Evolutionary conservation across 2,113 vertebrate genomes (phyloP).

Genomic region (Rana temporaria): DNA sequence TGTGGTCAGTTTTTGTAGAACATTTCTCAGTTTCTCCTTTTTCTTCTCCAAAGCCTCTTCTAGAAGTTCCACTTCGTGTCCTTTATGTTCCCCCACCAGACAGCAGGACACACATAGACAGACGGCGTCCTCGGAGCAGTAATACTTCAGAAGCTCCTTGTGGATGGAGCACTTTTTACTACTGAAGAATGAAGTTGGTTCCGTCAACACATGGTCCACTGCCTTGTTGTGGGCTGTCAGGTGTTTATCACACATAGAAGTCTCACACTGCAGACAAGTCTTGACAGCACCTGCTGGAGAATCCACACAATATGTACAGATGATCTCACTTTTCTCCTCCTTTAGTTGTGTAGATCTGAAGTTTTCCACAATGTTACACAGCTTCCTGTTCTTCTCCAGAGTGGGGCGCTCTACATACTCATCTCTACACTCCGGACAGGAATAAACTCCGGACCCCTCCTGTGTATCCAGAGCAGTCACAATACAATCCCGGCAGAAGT

Average conservation of each 20-base stretch:
- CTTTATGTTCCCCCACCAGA: conserved; percentile 1
- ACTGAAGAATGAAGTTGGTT: not conserved
- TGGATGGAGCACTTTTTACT: conserved; percentile 11
- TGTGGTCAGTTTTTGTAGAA: not conserved
- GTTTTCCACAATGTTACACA: conserved; percentile 54
- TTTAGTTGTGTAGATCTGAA: not conserved
- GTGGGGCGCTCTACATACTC: not conserved
- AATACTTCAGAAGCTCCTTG: conserved; percentile 14
- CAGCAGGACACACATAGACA: conserved; percentile 24
- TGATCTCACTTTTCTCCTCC: conserved; percentile 5
- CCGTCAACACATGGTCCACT: not conserved
- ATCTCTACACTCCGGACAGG: conserved; percentile 59
- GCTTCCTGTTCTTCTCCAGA: conserved; percentile 55
- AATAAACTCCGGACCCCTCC: not conserved
- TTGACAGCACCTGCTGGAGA: not conserved
- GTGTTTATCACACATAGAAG: conserved; percentile 1
- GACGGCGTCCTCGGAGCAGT: conserved; percentile 2
- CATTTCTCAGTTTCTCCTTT: not conserved
- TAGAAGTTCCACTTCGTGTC: conserved; percentile 13
- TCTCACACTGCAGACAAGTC: conserved; percentile 28
- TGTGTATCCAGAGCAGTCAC: conserved; percentile 35
- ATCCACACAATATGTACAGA: conserved; percentile 30
- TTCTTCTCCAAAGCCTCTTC: not conserved
- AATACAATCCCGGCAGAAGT: conserved; percentile 58
- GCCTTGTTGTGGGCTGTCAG: conserved; percentile 3